A percentile compares a stretch with the other conserved stretches of the same genome.
phyloP scores from a whole-genome alignment of 2,888 invertebrate species.

The Galerucella pusilla region DNA sequence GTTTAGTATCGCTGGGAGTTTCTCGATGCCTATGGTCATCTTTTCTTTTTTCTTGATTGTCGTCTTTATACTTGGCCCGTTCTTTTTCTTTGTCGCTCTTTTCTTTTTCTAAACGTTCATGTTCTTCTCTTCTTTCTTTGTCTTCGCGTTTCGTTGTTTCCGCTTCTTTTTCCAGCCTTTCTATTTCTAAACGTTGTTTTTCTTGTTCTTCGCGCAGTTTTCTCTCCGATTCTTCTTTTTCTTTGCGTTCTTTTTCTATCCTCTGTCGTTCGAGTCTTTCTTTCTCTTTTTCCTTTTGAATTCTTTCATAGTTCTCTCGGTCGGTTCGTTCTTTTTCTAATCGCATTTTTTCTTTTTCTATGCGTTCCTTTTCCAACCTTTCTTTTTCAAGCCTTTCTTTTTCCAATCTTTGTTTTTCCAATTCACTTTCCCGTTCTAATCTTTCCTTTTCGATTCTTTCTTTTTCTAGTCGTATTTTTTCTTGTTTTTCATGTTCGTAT shows the following conservation, averaged over 20 bases:
- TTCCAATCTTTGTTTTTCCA: slow-evolving; percentile 61
- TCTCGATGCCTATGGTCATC: slow-evolving; percentile 69
- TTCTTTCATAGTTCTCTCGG: slow-evolving; percentile 58
- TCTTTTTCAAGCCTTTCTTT: slow-evolving; percentile 64
- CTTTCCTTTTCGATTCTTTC: slow-evolving; percentile 61
- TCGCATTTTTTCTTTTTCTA: slow-evolving; percentile 60
- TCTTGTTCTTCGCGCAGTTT: slow-evolving; percentile 56
- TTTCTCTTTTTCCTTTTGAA: slow-evolving; percentile 65
- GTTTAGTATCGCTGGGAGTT: slow-evolving; percentile 64
- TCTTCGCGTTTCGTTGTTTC: slow-evolving; percentile 56
- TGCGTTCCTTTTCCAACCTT: slow-evolving; percentile 57
- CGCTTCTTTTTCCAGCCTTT: slow-evolving; percentile 36
- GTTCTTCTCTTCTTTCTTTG: slow-evolving; percentile 58
- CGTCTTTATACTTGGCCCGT: slow-evolving; percentile 58
- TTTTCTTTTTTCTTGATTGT: slow-evolving; percentile 65
- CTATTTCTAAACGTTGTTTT: slow-evolving; percentile 51
- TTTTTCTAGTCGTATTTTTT: slow-evolving; percentile 62
- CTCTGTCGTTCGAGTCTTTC: slow-evolving; percentile 59
- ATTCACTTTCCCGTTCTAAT: slow-evolving; percentile 57
- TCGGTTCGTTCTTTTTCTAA: slow-evolving; percentile 61
- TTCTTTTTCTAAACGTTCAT: slow-evolving; percentile 59
- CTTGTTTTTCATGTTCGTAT: slow-evolving; percentile 60
- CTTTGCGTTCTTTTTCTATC: slow-evolving; percentile 50
- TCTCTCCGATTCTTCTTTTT: slow-evolving; percentile 55
- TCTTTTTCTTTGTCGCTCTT: slow-evolving; percentile 60